A percentile compares a stretch with the other conserved stretches of the same genome.
phyloP scores from a whole-genome alignment of 2,888 invertebrate species.

The Ophraella communa region DNA sequence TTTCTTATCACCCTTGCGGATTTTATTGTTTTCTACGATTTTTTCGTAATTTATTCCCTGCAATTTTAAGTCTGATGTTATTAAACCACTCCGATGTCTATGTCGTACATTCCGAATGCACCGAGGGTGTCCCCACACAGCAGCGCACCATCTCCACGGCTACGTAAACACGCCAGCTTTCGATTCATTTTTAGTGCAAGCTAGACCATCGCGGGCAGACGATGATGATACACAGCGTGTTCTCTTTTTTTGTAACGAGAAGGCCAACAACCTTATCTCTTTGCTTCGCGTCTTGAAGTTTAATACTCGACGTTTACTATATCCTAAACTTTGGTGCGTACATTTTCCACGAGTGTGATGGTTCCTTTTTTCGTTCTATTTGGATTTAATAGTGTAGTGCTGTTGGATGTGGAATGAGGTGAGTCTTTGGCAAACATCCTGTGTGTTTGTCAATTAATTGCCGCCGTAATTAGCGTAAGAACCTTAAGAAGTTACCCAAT shows the following conservation, averaged over 20 bases:
- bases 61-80: no score
- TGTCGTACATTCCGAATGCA: no score
- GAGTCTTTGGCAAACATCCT: constrained; percentile 27
- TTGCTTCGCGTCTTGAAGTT: constrained; percentile 26
- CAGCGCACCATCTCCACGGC: constrained; percentile 6
- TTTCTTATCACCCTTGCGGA: no score
- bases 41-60: no score
- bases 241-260: no score
- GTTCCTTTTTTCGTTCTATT: constrained; percentile 19
- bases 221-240: not conserved
- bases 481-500: no score
- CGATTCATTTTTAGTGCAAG: constrained; percentile 12
- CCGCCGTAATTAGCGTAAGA: not conserved
- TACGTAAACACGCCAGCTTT: constrained; percentile 10
- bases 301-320: constrained; percentile 22
- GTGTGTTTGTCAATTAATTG: not conserved
- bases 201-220: not conserved
- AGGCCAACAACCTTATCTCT: constrained; percentile 36
- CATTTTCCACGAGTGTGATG: no score
- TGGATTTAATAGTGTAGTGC: constrained; percentile 30
- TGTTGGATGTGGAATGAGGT: constrained; percentile 47
- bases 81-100: no score
- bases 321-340: no score
- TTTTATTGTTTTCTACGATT: no score
- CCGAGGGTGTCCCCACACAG: not conserved